phyloP scores from a whole-genome alignment of 1,140 invertebrate genomes.

The Cotesia typhae region DNA sequence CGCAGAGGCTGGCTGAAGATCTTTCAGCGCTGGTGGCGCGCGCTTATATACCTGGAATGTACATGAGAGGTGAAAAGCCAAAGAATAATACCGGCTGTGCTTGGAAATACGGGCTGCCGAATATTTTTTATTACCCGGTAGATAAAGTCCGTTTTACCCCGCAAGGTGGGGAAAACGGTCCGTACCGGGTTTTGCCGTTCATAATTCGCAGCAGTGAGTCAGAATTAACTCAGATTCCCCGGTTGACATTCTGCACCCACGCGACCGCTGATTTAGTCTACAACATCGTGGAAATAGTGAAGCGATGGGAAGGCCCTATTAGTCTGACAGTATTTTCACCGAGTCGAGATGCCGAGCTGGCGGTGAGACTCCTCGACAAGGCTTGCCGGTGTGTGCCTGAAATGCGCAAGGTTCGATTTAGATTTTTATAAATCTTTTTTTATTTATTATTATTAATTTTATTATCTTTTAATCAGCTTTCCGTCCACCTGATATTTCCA shows the following conservation, averaged over 20 bases:
- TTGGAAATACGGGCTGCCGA: constrained; percentile 72
- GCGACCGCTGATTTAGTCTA: constrained; percentile 78
- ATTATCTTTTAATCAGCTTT: constrained; percentile 61
- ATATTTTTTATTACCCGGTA: constrained; percentile 64
- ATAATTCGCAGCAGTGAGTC: constrained; percentile 63
- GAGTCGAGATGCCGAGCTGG: constrained; percentile 71
- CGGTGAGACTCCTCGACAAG: constrained; percentile 70
- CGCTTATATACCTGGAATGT: constrained; percentile 62
- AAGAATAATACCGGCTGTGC: constrained; percentile 70
- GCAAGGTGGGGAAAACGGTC: constrained; percentile 67
- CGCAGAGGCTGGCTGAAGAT: neutral
- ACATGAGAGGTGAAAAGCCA: constrained; percentile 65
- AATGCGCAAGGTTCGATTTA: constrained; percentile 68
- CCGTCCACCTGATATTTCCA: constrained; percentile 76
- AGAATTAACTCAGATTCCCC: constrained; percentile 51
- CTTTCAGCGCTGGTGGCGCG: constrained; percentile 18
- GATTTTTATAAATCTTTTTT: neutral
- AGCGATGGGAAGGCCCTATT: constrained; percentile 76
- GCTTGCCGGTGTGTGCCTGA: constrained; percentile 72
- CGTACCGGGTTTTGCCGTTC: constrained; percentile 74
- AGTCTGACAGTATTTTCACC: constrained; percentile 79
- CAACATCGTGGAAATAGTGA: constrained; percentile 75
- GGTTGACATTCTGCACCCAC: constrained; percentile 75
- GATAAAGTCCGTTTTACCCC: constrained; percentile 65
- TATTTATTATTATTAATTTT: neutral